Conservation (phyloP, 1,140 invertebrate genomes). For the Apis laboriosa region DNA sequence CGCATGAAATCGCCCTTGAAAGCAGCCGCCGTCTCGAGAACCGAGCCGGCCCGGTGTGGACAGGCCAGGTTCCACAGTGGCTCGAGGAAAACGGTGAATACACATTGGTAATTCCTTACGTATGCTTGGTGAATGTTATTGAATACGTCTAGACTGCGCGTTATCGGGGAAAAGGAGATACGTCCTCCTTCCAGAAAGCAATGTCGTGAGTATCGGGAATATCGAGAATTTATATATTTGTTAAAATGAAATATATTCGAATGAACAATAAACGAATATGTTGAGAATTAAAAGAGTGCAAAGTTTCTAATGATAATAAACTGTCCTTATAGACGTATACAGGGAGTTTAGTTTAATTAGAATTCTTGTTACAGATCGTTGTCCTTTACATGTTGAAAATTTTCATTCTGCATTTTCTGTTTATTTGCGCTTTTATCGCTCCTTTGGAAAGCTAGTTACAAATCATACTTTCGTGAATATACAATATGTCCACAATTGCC, state of each 20-base stretch:
- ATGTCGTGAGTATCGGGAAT: no score
- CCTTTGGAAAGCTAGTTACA: no score
- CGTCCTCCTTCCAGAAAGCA: no score
- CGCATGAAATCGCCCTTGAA: slow-evolving; percentile 47
- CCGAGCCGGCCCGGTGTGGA: slow-evolving; percentile 13
- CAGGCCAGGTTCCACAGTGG: background rate
- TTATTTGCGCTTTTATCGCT: background rate
- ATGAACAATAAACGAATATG: no score
- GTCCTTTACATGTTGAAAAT: no score
- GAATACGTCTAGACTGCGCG: background rate
- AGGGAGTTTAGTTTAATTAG: no score
- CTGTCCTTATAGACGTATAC: no score
- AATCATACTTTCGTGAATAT: background rate
- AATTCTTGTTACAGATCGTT: no score
- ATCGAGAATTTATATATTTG: no score
- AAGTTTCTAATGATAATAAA: no score
- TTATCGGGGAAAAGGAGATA: background rate
- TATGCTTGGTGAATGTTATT: slow-evolving; percentile 15
- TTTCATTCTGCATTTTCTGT: background rate
- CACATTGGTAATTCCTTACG: slow-evolving; percentile 24
- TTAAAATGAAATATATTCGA: no score
- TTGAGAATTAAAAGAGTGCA: no score
- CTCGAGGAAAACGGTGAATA: slow-evolving; percentile 18
- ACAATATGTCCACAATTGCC: background rate
- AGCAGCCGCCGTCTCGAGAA: slow-evolving; percentile 39